Conservation (phyloP, 2,113 vertebrate genomes). For the Oncorhynchus kisutch region DNA sequence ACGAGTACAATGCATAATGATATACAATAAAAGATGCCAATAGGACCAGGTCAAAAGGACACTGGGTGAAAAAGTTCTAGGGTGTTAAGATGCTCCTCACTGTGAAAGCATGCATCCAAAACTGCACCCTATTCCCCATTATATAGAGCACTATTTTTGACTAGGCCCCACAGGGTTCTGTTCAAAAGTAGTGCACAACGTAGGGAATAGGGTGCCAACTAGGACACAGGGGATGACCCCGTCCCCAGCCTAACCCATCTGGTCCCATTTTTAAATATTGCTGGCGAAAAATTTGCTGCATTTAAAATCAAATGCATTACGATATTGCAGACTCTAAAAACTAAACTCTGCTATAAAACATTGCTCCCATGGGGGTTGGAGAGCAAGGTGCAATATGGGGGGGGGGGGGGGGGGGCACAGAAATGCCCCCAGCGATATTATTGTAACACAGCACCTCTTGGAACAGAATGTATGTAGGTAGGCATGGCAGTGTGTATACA, state of each 20-base stretch:
- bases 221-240: background rate
- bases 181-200: too few relatives aligned
- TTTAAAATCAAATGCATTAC: slow-evolving; percentile 24
- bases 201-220: background rate
- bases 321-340: slow-evolving; percentile 57
- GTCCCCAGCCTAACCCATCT: slow-evolving; percentile 26
- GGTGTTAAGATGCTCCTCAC: slow-evolving; percentile 21
- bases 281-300: slow-evolving; percentile 8
- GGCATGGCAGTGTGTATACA: background rate
- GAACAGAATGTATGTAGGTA: background rate
- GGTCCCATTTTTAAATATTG: slow-evolving; percentile 37
- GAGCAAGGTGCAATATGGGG: background rate
- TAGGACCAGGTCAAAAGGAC: slow-evolving; percentile 42
- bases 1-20: slow-evolving; percentile 48
- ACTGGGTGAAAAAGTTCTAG: slow-evolving; percentile 30
- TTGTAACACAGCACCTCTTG: background rate
- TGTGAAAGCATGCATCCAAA: slow-evolving; percentile 14
- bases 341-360: slow-evolving; percentile 3
- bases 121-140: background rate
- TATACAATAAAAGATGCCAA: slow-evolving; percentile 49
- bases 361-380: slow-evolving; percentile 8
- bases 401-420: too few relatives aligned
- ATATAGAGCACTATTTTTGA: background rate
- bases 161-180: too few relatives aligned
- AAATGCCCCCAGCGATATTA: background rate